These are phyloP conservation scores for Eilema caniola DNA, from an alignment of 2,888 invertebrate genomes.

Conservation along the genomic window DNA sequence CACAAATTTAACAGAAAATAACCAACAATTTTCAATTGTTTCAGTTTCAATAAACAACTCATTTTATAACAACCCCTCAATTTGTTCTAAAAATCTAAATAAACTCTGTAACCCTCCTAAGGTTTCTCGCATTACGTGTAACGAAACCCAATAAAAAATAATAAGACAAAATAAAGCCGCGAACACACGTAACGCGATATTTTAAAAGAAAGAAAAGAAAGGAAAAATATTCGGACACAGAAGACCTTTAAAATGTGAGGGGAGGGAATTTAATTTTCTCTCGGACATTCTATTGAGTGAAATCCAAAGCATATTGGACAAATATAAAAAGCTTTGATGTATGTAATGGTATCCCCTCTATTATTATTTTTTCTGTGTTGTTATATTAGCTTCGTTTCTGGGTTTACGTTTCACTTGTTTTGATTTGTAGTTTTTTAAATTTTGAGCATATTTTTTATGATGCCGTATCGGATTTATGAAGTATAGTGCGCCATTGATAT, in stretches of 20 bases:
- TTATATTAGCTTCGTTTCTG: conserved; percentile 65
- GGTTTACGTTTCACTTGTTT: conserved; percentile 23
- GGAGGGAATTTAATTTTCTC: conserved; percentile 81
- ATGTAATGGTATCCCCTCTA: conserved; percentile 75
- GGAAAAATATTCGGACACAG: conserved; percentile 61
- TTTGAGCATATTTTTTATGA: not conserved
- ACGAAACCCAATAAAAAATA: conserved; percentile 70
- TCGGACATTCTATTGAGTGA: conserved; percentile 78
- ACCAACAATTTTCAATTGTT: not conserved
- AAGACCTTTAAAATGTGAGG: conserved; percentile 81
- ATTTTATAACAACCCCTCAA: conserved; percentile 25
- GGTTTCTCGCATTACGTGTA: conserved; percentile 72
- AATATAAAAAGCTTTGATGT: conserved; percentile 80
- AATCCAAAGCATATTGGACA: conserved; percentile 84
- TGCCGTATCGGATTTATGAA: no score
- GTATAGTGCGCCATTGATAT: no score
- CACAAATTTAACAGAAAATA: not conserved
- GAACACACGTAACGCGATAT: conserved; percentile 77
- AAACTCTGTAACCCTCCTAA: conserved; percentile 52
- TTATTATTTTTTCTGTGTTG: conserved; percentile 56
- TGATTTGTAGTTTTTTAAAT: conserved; percentile 23
- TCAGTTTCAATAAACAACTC: conserved; percentile 15
- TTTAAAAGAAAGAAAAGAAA: conserved; percentile 68
- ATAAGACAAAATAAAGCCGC: conserved; percentile 72
- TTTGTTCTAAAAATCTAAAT: conserved; percentile 30